Conservation (phyloP, 30 jellyfish, hydroid and myxozoan genomes). For the Rhopilema esculentum region DNA sequence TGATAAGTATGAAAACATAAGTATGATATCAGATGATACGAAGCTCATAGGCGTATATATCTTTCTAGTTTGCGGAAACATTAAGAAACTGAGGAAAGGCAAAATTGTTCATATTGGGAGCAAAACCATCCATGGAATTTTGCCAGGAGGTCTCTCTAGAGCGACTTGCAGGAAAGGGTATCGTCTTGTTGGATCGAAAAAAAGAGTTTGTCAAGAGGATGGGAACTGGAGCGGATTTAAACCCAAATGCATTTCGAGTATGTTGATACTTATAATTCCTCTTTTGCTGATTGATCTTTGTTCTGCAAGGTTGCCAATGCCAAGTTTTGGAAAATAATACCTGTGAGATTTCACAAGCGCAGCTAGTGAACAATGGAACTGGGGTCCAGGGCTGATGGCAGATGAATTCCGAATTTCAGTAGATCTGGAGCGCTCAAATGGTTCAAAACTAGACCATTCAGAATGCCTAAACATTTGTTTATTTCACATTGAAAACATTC, state of each 20-base stretch:
- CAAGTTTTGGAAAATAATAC: too few species aligned
- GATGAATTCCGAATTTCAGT: too few species aligned
- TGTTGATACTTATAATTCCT: neutral
- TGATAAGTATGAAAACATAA: too few species aligned
- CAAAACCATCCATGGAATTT: neutral
- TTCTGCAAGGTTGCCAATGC: neutral
- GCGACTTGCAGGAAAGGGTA: slow-evolving; percentile 41
- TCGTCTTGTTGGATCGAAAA: slow-evolving; percentile 44
- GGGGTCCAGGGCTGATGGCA: neutral
- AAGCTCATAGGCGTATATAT: too few species aligned
- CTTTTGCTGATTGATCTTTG: neutral
- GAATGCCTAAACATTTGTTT: too few species aligned
- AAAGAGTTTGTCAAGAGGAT: slow-evolving; percentile 33
- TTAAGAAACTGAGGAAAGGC: slow-evolving; percentile 32
- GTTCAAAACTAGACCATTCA: too few species aligned
- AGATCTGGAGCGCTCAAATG: too few species aligned
- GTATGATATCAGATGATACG: too few species aligned
- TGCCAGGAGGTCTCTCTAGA: slow-evolving; percentile 13
- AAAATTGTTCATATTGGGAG: slow-evolving; percentile 9
- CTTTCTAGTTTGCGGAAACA: neutral
- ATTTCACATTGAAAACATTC: too few species aligned
- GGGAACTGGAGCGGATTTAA: slow-evolving; percentile 70
- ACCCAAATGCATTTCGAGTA: slow-evolving; percentile 55
- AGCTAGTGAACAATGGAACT: too few species aligned
- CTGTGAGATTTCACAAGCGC: too few species aligned